Evolutionary conservation across 1,140 invertebrate species (phyloP), one percentile per base, ranked within the genome.

Genomic region (Carcinoscorpius rotundicauda): DNA sequence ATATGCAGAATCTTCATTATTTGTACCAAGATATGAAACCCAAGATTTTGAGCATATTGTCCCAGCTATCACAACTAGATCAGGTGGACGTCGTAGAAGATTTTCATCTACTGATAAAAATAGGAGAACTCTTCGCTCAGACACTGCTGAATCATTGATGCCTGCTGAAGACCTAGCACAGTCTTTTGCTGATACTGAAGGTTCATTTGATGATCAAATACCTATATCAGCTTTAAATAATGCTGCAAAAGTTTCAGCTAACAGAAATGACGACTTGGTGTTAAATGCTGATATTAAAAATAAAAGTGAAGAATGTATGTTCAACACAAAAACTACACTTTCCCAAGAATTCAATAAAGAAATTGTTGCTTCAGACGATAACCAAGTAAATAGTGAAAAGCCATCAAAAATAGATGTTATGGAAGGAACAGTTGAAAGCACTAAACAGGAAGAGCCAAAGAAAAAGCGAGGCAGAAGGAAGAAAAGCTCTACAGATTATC

Each of bases 401-500:
- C n/a, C 48, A 10, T 10, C 5, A 57, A 8, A 10, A 57, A 11
- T 29, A 11, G 48, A 9, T 57, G 56, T 11, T 5, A 57, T 8
- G 4, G 8, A 49, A 49, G n/a, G n/a, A 52, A 64, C n/a, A n/a
- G 60, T 50, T 52, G 64, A 9, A 49, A 49, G 5, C 11, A 60
- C 29, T 29, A 29, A 29, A 29, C 65, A 66, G 49, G 61, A 63
- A 57, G 68, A 68, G 48, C 58, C 66, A 2, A 66, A 56, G 29
- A 68, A 62, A 52, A 67, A 66, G 59, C 58, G 71, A 66, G 69
- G 71, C 48, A 64, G 71, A 48, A 69, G 63, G 55, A 72, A 72
- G 61, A 72, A 72, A 53, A 63, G 29, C 29, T 71, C 67, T 49
- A 65, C 63, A 11, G 66, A 70, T 62, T 10, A 53, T 61, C 58